Conservation (phyloP, 1,140 invertebrate genomes). For the Bacillus rossius region DNA sequence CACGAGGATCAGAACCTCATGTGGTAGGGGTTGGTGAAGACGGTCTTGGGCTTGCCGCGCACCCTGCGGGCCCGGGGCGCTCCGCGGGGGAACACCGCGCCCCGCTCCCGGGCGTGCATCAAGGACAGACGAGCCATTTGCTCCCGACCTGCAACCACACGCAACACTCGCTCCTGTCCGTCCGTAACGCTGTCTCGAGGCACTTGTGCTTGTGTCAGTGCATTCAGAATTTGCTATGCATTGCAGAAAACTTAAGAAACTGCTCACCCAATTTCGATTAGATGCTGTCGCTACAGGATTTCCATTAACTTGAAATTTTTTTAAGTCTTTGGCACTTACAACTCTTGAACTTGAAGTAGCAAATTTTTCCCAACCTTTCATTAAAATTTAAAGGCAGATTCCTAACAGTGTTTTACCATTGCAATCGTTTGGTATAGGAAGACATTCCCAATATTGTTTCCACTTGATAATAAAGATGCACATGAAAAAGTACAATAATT, state of each 20-base stretch:
- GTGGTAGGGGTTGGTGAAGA: background rate
- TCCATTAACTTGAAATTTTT: too few relatives aligned
- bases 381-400: too few relatives aligned
- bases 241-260: background rate
- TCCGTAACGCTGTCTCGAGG: background rate
- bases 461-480: too few relatives aligned
- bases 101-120: background rate
- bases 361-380: too few relatives aligned
- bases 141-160: background rate
- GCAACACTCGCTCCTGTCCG: background rate
- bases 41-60: constrained; percentile 8
- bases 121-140: background rate
- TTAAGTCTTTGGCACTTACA: too few relatives aligned
- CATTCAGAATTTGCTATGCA: background rate
- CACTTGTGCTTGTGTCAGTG: background rate
- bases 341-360: too few relatives aligned
- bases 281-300: too few relatives aligned
- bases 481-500: too few relatives aligned
- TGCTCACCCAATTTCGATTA: too few relatives aligned
- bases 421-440: too few relatives aligned
- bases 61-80: background rate
- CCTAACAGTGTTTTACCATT: too few relatives aligned
- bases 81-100: background rate
- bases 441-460: too few relatives aligned
- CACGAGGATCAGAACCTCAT: constrained; percentile 14